Conservation (phyloP, 2,888 invertebrate species). For the Elgonia sp. region DNA sequence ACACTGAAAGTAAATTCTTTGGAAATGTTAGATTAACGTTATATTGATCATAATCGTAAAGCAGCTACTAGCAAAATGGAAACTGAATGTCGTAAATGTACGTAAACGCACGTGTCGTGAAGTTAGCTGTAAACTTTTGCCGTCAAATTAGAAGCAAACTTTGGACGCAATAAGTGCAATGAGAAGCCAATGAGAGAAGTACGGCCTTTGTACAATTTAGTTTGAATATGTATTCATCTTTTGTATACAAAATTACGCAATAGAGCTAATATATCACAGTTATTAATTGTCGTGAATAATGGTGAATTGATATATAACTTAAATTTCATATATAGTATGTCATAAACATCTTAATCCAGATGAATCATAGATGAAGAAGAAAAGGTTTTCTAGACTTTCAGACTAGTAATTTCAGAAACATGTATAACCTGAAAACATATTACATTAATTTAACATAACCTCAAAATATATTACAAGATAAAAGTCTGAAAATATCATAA, state of each 20-base stretch:
- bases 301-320: not conserved
- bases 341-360: too few relatives aligned
- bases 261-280: slow-evolving; percentile 21
- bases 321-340: too few relatives aligned
- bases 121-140: slow-evolving; percentile 65
- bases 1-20: slow-evolving; percentile 2
- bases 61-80: slow-evolving; percentile 54
- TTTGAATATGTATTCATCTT: slow-evolving; percentile 46
- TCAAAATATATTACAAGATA: too few relatives aligned
- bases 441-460: too few relatives aligned
- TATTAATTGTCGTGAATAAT: not conserved
- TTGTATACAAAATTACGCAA: slow-evolving; percentile 9
- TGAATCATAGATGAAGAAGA: too few relatives aligned
- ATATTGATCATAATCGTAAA: slow-evolving; percentile 59
- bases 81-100: slow-evolving; percentile 62
- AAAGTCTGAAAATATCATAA: too few relatives aligned
- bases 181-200: slow-evolving; percentile 59
- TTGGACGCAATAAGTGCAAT: slow-evolving; percentile 52
- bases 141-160: slow-evolving; percentile 72
- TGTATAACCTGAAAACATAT: too few relatives aligned
- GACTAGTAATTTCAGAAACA: too few relatives aligned
- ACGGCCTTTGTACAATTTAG: slow-evolving; percentile 51
- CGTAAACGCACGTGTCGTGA: slow-evolving; percentile 70
- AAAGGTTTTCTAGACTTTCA: too few relatives aligned
- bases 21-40: not conserved